Conservation (phyloP, 2,888 invertebrate genomes). For the Phyllotreta cruciferae region DNA sequence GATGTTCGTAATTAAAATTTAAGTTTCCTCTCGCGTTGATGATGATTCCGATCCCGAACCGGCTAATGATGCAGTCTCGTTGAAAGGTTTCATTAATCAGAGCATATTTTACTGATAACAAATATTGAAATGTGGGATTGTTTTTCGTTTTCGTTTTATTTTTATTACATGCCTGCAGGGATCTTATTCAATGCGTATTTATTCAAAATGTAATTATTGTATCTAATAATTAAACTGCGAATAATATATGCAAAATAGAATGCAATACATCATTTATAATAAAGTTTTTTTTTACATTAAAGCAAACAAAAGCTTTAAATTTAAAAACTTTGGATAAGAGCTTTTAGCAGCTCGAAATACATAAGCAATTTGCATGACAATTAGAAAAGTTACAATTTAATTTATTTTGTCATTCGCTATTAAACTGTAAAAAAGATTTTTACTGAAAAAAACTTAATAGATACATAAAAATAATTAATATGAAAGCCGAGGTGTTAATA, state of each 20-base stretch:
- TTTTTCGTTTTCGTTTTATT: constrained; percentile 16
- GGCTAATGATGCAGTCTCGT: constrained; percentile 23
- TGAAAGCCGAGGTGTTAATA: constrained; percentile 1
- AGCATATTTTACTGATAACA: constrained; percentile 25
- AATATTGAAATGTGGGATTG: constrained; percentile 16
- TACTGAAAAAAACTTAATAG: constrained; percentile 2
- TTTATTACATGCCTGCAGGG: neutral
- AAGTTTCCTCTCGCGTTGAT: constrained; percentile 28
- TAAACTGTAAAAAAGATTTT: neutral
- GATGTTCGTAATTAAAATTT: constrained; percentile 29
- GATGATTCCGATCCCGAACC: constrained; percentile 22
- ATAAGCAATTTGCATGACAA: too few species aligned
- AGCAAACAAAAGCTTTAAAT: too few species aligned
- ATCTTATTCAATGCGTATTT: neutral
- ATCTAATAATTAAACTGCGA: too few species aligned
- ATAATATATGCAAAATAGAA: too few species aligned
- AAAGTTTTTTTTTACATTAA: too few species aligned
- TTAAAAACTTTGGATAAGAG: too few species aligned
- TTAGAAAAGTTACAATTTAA: too few species aligned
- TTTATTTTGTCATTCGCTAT: too few species aligned
- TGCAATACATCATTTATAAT: too few species aligned
- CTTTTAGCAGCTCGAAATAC: too few species aligned
- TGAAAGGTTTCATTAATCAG: constrained; percentile 29
- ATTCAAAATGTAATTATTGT: too few species aligned
- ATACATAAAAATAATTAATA: constrained; percentile 6